Conservation (phyloP, 2,888 invertebrate species). For the Drosophila maculinotata region DNA sequence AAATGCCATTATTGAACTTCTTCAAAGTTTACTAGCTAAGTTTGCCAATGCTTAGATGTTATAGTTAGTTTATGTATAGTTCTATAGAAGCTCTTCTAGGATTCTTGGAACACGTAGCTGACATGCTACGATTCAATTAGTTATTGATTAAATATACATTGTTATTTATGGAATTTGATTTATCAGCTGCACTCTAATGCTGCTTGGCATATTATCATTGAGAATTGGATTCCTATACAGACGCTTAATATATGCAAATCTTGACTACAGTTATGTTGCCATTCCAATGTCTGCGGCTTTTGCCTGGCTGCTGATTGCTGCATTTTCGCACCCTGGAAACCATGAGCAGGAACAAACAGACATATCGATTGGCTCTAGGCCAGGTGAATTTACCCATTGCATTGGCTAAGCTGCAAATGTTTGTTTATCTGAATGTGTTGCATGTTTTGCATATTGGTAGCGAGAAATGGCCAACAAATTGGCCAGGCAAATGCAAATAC, state of each 20-base stretch:
- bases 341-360: slow-evolving; percentile 20
- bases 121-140: too few species aligned
- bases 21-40: slow-evolving; percentile 1
- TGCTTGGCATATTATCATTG: neutral
- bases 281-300: neutral
- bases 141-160: too few species aligned
- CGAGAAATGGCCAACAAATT: slow-evolving; percentile 37
- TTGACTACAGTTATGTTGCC: slow-evolving; percentile 1
- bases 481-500: slow-evolving; percentile 49
- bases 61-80: neutral
- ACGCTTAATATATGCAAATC: slow-evolving; percentile 18
- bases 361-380: slow-evolving; percentile 40
- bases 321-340: slow-evolving; percentile 22
- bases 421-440: slow-evolving; percentile 64
- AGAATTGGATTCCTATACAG: neutral
- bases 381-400: slow-evolving; percentile 25
- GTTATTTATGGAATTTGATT: too few species aligned
- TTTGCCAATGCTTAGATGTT: neutral
- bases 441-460: slow-evolving; percentile 61
- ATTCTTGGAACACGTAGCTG: too few species aligned
- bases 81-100: too few species aligned
- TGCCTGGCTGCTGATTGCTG: slow-evolving; percentile 18
- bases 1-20: neutral
- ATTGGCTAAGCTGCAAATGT: slow-evolving; percentile 37
- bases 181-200: neutral